Conservation (phyloP, 2,888 invertebrate species). For the Lochmaea crataegi region DNA sequence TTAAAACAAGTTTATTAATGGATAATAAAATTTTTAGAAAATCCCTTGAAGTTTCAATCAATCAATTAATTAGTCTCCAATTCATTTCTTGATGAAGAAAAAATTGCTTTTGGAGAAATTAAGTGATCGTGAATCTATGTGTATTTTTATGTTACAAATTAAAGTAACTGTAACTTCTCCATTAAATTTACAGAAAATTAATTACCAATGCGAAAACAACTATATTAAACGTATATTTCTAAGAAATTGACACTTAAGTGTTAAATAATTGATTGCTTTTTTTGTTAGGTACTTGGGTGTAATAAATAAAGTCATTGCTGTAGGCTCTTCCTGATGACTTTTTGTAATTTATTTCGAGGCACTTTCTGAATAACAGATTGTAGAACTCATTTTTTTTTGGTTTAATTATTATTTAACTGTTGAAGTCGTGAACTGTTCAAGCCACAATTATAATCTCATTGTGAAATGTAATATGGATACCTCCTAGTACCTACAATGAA, state of each 20-base stretch:
- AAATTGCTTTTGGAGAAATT: too few species aligned
- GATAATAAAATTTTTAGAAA: too few species aligned
- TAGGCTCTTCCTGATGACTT: constrained; percentile 15
- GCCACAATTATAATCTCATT: background rate
- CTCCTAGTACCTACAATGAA: background rate
- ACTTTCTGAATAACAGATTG: constrained; percentile 8
- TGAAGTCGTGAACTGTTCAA: background rate
- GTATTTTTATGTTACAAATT: background rate
- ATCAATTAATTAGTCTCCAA: too few species aligned
- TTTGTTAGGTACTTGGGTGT: constrained; percentile 3
- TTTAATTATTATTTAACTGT: constrained; percentile 9
- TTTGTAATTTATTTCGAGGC: constrained; percentile 10
- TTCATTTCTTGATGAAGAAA: too few species aligned
- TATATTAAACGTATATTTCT: constrained; percentile 6
- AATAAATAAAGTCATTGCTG: constrained; percentile 9
- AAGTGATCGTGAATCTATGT: too few species aligned
- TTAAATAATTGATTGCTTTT: constrained; percentile 13
- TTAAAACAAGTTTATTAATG: too few species aligned
- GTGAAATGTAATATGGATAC: background rate
- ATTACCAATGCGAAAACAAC: constrained; percentile 3
- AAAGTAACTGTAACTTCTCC: background rate
- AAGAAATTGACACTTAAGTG: constrained; percentile 8
- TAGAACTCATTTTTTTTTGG: background rate
- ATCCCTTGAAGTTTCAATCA: too few species aligned
- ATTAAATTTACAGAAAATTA: background rate